Conservation (phyloP, 2,888 invertebrate genomes). For the Rhamnusium bicolor region DNA sequence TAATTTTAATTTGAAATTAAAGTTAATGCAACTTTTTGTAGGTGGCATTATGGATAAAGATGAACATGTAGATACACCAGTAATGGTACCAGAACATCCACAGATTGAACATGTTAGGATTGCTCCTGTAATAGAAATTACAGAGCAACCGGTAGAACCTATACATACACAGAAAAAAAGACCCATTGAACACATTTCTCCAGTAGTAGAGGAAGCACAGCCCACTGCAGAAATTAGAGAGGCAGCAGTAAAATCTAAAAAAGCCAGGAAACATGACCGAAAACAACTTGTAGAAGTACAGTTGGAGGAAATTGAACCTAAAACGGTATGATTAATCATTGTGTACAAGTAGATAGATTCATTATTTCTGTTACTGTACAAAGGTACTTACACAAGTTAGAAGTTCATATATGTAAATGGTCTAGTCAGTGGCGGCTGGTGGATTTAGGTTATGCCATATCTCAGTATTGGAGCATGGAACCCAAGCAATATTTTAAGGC, state of each 20-base stretch:
- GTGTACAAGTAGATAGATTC: no score
- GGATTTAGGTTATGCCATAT: no score
- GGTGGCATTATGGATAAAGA: background rate
- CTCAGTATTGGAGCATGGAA: no score
- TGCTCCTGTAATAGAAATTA: background rate
- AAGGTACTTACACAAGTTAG: no score
- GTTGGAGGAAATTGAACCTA: background rate
- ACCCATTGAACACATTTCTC: background rate
- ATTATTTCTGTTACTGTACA: no score
- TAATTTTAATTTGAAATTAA: no score
- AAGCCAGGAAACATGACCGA: background rate
- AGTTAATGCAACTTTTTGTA: background rate
- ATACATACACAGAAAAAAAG: background rate
- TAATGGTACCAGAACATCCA: background rate
- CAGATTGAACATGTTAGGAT: background rate
- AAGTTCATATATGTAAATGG: no score
- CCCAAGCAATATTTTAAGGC: no score
- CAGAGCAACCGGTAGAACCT: background rate
- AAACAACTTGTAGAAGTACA: background rate
- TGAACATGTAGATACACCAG: background rate
- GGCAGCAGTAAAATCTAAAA: background rate
- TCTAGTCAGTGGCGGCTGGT: no score
- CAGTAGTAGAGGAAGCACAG: background rate
- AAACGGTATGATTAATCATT: no score
- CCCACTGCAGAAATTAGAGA: background rate